Evolutionary conservation across 2,113 vertebrate genomes (phyloP), one percentile per base, ranked within the genome.

Genomic region (Gopherus evgoodei): DNA sequence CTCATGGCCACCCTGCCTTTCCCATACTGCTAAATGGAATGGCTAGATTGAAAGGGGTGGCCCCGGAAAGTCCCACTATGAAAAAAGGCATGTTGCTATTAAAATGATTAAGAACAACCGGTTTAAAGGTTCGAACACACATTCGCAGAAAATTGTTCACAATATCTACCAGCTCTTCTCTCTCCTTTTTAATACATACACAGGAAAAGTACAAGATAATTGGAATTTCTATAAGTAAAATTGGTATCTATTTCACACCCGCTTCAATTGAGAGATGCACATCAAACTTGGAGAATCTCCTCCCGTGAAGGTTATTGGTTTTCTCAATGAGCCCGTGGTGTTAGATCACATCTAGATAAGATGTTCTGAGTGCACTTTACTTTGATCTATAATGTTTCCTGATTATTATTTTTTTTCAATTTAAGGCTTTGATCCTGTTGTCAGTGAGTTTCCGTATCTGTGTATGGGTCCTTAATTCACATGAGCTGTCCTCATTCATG

Each of bases 121-220:
- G 65, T 17, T 75, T 75, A 19, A 38, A 42, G 69, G 72, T 75
- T 75, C 5, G 3, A 75, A 25, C 19, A 44, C 8, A 75, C 3
- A 42, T 72, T n/a, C n/a, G 22, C 10, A 44, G 38, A 25, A 44
- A 75, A 75, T 25, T 24, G 38, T 24, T 22, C 24, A 10, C 38
- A 44, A 12, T 75, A 78, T 72, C 52, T 90, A 19, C 72, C 44
- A 50, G 35, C 57, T 52, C 2, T 56, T 95, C 79, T n/a, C 38
- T 25, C 49, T 94, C 62, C 75, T 90, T 96, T 95, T 85, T 75
- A 65, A 59, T 12, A 9, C 2, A 1, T 7, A 2, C 90, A 90
- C 84, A 86, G 84, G 94, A 91, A 90, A 81, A 8, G 5, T 91
- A 19, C 42, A 88, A 87, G 94, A 88, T 83, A 81, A 57, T 57